Percentiles rank a stretch among this genome's conserved stretches.
Conservation (phyloP, 2,797 vertebrate species). For the Thamnophis elegans region DNA sequence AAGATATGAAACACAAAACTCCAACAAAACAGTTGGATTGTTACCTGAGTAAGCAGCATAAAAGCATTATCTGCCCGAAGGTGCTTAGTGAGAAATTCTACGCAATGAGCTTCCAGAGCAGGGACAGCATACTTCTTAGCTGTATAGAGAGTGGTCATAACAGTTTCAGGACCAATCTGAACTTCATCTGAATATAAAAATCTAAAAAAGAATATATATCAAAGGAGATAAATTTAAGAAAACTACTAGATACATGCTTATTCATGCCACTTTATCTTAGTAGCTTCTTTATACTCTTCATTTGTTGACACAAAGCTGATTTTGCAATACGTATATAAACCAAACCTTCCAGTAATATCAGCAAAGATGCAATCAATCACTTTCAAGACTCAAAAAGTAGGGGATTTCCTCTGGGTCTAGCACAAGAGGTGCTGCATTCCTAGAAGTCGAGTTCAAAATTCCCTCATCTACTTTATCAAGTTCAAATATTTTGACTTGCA, state of each 20-base stretch:
- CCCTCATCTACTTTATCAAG: not conserved
- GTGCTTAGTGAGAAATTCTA: conserved; percentile 80
- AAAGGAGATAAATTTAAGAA: conserved; percentile 41
- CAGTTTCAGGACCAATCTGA: conserved; percentile 80
- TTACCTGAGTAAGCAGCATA: conserved; percentile 81
- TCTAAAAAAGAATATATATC: conserved; percentile 52
- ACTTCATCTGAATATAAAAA: conserved; percentile 83
- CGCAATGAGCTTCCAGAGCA: conserved; percentile 78
- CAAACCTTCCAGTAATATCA: not conserved
- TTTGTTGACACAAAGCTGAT: not conserved
- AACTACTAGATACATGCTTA: not conserved
- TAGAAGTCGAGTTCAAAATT: not conserved
- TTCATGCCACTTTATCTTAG: not conserved
- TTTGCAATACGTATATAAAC: not conserved
- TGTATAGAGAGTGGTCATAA: conserved; percentile 82
- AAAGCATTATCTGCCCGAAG: conserved; percentile 81
- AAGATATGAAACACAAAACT: not conserved
- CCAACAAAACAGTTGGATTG: conserved; percentile 28
- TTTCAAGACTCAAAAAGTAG: not conserved
- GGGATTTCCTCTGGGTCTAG: not conserved
- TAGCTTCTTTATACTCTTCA: not conserved
- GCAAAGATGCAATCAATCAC: not conserved
- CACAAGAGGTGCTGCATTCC: not conserved
- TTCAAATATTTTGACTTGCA: not conserved
- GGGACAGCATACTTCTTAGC: conserved; percentile 82